These are phyloP conservation scores for Tenebrosternarchus preto DNA, from an alignment of 2,113 vertebrate genomes.

Conservation along the genomic window DNA sequence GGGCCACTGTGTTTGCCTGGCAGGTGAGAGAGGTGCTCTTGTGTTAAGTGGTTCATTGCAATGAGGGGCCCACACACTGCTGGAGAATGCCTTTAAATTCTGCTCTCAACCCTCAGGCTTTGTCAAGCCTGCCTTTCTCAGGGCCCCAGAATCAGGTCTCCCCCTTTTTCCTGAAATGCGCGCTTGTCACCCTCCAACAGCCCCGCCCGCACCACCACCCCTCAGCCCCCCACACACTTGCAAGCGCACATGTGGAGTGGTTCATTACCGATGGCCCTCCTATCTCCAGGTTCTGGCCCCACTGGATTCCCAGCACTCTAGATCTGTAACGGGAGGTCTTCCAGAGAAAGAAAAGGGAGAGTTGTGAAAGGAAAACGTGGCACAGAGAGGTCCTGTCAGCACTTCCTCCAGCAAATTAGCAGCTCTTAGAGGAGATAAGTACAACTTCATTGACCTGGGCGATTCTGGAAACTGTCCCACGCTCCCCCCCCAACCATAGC, in stretches of 20 bases:
- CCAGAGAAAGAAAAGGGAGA: constrained; percentile 76
- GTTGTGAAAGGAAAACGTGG: constrained; percentile 83
- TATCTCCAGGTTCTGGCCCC: constrained; percentile 78
- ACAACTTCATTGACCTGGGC: constrained; percentile 91
- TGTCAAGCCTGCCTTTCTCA: constrained; percentile 86
- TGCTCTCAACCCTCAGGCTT: constrained; percentile 90
- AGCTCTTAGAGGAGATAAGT: constrained; percentile 86
- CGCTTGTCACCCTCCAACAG: constrained; percentile 61
- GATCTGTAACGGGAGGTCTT: constrained; percentile 77
- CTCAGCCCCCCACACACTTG: constrained; percentile 67
- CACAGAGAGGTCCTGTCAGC: constrained; percentile 92
- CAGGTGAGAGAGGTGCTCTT: constrained; percentile 89
- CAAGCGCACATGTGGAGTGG: constrained; percentile 85
- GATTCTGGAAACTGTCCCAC: constrained; percentile 75
- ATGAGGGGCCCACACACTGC: constrained; percentile 81
- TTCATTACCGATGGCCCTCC: constrained; percentile 86
- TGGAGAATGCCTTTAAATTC: constrained; percentile 85
- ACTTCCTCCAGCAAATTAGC: constrained; percentile 93
- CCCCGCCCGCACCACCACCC: constrained; percentile 7
- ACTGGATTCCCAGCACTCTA: constrained; percentile 85
- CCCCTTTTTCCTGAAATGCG: constrained; percentile 13
- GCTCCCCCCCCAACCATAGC: constrained; percentile 78
- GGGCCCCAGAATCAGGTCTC: constrained; percentile 80
- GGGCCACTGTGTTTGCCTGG: constrained; percentile 82
- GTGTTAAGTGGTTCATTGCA: constrained; percentile 88